Base-by-base conservation (phyloP, 2,888 invertebrate genomes). In the Anoplius nigerrimus region DNA sequence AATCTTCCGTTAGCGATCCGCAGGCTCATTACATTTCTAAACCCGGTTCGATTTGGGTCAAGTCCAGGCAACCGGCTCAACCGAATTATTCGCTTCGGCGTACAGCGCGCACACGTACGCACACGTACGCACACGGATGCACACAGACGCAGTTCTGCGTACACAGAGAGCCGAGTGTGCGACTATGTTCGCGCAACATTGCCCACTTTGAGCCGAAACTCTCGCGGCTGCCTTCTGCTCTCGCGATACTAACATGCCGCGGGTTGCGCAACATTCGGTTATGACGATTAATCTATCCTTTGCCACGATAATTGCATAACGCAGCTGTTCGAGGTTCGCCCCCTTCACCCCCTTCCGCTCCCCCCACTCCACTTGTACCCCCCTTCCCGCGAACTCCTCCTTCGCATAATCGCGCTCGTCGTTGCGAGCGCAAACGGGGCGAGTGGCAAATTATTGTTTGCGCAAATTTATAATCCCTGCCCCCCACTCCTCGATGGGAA, bases 231-330 rank as follows among this genome's bases (percentile, higher is more conserved):
- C 34, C 34, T 6, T 34, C 34, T 34, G 34, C 34, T 3, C 34
- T 34, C 34, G 34, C 34, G 34, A 34, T n/a, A 34, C 6, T 6
- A 34, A 34, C 34, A 34, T 48, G 43, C 11, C 34, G 34, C 55
- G 48, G 57, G 72, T 78, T 78, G 69, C 74, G 74, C 43, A 78
- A 78, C 79, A 62, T 68, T 74, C 69, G 69, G 68, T 73, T 71
- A 76, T 69, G 78, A 66, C 79, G 74, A 78, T 78, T 76, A 78
- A 75, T 76, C 75, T 69, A 79, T 78, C 75, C 74, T 66, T 68
- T 48, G 70, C 54, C 54, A 62, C 66, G 15, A 67, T 78, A 78
- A 78, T 78, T 78, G 78, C 70, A 62, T 72, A 78, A 78, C 74
- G 74, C 78, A 74, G 78, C 78, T 78, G 74, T 34, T 34, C 34